Conservation (phyloP, 1,140 invertebrate genomes). For the Cydia pomonella region DNA sequence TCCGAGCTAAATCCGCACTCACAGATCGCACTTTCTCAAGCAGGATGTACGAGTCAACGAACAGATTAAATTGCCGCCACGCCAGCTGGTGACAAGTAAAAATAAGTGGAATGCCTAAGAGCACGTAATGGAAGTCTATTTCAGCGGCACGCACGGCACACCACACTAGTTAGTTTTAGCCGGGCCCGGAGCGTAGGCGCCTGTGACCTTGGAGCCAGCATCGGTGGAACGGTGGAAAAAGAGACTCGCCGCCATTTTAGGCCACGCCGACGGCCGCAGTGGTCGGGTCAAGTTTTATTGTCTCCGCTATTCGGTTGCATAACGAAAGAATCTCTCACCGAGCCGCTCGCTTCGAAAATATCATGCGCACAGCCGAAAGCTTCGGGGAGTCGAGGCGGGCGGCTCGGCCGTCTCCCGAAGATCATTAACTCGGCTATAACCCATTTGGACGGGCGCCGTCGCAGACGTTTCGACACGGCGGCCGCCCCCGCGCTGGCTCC, state of each 20-base stretch:
- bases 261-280: slow-evolving; percentile 62
- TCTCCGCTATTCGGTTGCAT: slow-evolving; percentile 71
- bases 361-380: slow-evolving; percentile 46
- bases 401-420: slow-evolving; percentile 47
- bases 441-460: slow-evolving; percentile 62
- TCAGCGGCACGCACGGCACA: slow-evolving; percentile 62
- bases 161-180: slow-evolving; percentile 66
- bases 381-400: slow-evolving; percentile 44
- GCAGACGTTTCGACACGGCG: slow-evolving; percentile 56
- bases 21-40: slow-evolving; percentile 45
- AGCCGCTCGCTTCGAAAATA: slow-evolving; percentile 61
- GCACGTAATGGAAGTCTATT: slow-evolving; percentile 70
- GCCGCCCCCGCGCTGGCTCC: slow-evolving; percentile 47
- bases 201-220: slow-evolving; percentile 67
- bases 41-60: slow-evolving; percentile 50
- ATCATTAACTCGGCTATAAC: slow-evolving; percentile 66
- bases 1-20: slow-evolving; percentile 42
- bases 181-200: slow-evolving; percentile 72
- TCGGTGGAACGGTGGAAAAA: slow-evolving; percentile 65
- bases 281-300: slow-evolving; percentile 77
- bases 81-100: slow-evolving; percentile 65
- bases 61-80: slow-evolving; percentile 42
- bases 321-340: slow-evolving; percentile 51
- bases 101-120: slow-evolving; percentile 70
- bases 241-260: slow-evolving; percentile 77